These are phyloP conservation scores for Prionchulus punctatus DNA, from an alignment of 2,888 invertebrate species.

Conservation along the genomic window DNA sequence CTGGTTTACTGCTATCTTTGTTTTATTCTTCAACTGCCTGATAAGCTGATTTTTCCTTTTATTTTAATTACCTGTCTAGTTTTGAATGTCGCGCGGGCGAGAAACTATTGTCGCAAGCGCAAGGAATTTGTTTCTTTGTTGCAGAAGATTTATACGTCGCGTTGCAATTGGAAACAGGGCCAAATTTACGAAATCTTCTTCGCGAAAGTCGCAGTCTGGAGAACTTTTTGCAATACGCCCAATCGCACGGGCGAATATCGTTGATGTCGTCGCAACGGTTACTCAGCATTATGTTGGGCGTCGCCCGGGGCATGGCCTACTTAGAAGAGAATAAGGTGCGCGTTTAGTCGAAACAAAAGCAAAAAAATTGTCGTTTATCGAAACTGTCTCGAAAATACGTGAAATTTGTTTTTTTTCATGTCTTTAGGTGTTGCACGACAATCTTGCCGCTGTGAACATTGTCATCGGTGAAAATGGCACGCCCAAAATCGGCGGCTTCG, in stretches of 20 bases:
- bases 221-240: slow-evolving; percentile 1
- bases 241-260: neutral
- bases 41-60: neutral
- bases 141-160: slow-evolving; percentile 3
- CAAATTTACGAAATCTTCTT: slow-evolving; percentile 6
- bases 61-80: no score
- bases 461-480: slow-evolving; percentile 4
- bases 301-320: slow-evolving; percentile 1
- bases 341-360: neutral
- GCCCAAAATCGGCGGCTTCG: slow-evolving; percentile 9
- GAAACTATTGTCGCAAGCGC: no score
- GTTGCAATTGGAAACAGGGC: slow-evolving; percentile 5
- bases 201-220: slow-evolving; percentile 10
- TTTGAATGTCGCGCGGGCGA: no score
- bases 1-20: no score
- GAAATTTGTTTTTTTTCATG: neutral
- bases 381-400: neutral
- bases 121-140: neutral
- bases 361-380: neutral
- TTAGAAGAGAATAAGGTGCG: slow-evolving; percentile 4
- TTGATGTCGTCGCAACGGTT: slow-evolving; percentile 4
- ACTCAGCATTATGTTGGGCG: neutral
- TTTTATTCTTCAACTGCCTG: neutral
- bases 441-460: slow-evolving; percentile 6
- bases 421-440: slow-evolving; percentile 4